These are phyloP conservation scores for Galerucella pusilla DNA, from an alignment of 2,888 invertebrate genomes.

Conservation along the genomic window DNA sequence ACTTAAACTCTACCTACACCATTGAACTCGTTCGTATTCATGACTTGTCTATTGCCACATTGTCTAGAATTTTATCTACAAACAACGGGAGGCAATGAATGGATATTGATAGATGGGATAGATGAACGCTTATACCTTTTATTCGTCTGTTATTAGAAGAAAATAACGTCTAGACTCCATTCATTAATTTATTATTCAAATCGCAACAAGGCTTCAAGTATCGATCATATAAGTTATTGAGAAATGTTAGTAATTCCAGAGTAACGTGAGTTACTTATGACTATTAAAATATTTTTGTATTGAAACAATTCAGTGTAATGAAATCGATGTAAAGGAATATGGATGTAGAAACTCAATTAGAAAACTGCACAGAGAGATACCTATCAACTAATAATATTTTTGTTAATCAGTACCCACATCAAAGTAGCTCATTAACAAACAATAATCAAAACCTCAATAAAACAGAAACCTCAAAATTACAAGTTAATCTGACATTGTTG, in stretches of 20 bases:
- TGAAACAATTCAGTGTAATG: too few species aligned
- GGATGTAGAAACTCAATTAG: too few species aligned
- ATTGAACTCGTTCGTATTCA: background rate
- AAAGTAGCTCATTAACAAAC: too few species aligned
- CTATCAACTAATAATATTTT: too few species aligned
- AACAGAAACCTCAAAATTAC: too few species aligned
- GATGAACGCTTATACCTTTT: background rate
- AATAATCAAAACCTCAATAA: too few species aligned
- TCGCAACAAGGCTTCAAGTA: background rate
- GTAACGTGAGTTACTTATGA: background rate
- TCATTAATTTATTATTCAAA: background rate
- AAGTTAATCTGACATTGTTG: too few species aligned
- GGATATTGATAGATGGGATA: conserved; percentile 1
- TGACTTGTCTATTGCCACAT: conserved; percentile 1
- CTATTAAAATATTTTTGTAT: background rate
- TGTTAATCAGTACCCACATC: too few species aligned
- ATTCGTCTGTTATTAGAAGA: background rate
- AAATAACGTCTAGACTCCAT: background rate
- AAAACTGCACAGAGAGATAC: too few species aligned
- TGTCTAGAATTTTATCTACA: background rate
- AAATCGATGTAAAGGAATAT: too few species aligned
- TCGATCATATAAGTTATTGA: background rate
- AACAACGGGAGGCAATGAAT: conserved; percentile 4
- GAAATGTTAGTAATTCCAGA: background rate
- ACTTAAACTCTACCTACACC: background rate